Conservation (phyloP, 2,888 invertebrate species). For the Drosophila mayaguana region DNA sequence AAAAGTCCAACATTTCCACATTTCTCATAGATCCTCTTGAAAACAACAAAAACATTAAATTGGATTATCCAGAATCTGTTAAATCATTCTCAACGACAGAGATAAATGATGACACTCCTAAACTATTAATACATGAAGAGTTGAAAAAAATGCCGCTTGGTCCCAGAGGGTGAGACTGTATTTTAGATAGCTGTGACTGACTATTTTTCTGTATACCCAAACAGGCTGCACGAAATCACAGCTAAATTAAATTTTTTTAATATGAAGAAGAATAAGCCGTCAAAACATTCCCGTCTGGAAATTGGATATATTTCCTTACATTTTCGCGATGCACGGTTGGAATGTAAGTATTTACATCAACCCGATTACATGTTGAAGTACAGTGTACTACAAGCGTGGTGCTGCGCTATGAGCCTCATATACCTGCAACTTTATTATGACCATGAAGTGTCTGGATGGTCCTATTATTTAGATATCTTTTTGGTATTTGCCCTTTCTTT, state of each 20-base stretch:
- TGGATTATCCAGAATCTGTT: not conserved
- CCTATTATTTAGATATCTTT: not conserved
- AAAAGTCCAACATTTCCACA: slow-evolving; percentile 90
- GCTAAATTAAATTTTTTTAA: not conserved
- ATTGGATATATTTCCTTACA: slow-evolving; percentile 77
- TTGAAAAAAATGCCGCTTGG: slow-evolving; percentile 93
- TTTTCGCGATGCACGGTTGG: slow-evolving; percentile 86
- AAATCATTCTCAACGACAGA: not conserved
- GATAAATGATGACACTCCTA: slow-evolving; percentile 20
- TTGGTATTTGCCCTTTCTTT: slow-evolving; percentile 83
- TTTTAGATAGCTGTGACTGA: not conserved
- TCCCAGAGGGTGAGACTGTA: slow-evolving; percentile 88
- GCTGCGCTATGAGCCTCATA: slow-evolving; percentile 87
- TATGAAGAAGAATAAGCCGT: not conserved
- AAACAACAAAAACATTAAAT: not conserved
- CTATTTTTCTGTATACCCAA: too few species aligned
- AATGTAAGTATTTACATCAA: slow-evolving; percentile 89
- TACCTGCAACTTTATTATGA: slow-evolving; percentile 84
- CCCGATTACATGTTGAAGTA: slow-evolving; percentile 94
- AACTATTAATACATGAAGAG: slow-evolving; percentile 91
- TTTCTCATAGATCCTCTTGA: slow-evolving; percentile 88
- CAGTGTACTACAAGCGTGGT: slow-evolving; percentile 88
- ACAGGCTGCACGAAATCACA: not conserved
- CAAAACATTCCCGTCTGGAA: not conserved
- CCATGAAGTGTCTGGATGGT: accelerated